Evolutionary conservation across 2,888 invertebrate species (phyloP).

Genomic region (Drosophila meridiana): DNA sequence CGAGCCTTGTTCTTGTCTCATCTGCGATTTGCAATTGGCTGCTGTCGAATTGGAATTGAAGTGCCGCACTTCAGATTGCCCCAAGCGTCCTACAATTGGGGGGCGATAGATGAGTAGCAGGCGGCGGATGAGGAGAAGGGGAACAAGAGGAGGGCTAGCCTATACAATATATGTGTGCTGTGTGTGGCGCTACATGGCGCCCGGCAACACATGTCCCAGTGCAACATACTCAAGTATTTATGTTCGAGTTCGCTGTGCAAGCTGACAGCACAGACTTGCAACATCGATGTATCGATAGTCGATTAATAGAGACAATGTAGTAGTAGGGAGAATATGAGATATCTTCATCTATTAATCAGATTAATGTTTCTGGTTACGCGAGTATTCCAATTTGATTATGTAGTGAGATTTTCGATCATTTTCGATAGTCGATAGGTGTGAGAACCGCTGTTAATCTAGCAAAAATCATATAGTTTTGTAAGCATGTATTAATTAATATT

Average conservation of each 20-base stretch:
- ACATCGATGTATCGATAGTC: conserved; percentile 29
- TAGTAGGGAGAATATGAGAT: not conserved
- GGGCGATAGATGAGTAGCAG: not conserved
- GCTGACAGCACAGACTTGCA: not conserved
- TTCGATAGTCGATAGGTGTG: too few relatives aligned
- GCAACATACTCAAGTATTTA: conserved; percentile 23
- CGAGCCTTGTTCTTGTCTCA: conserved; percentile 56
- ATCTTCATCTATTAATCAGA: too few relatives aligned
- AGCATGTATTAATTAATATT: too few relatives aligned
- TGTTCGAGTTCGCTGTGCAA: not conserved
- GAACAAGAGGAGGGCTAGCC: not conserved
- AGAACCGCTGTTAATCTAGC: too few relatives aligned
- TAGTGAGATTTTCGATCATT: too few relatives aligned
- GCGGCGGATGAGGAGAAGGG: not conserved
- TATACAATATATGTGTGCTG: not conserved
- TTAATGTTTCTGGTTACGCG: too few relatives aligned
- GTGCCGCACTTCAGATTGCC: conserved; percentile 57
- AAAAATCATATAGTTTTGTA: too few relatives aligned
- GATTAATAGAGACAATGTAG: not conserved
- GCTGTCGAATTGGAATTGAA: conserved; percentile 69
- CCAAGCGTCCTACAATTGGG: conserved; percentile 17
- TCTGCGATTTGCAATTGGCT: conserved; percentile 68
- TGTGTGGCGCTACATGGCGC: conserved; percentile 24
- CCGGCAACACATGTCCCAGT: conserved; percentile 21
- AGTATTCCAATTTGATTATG: too few relatives aligned